Evolutionary conservation across 2,888 invertebrate species (phyloP), one percentile per base, ranked within the genome.

Genomic region (Apodemia zela): DNA sequence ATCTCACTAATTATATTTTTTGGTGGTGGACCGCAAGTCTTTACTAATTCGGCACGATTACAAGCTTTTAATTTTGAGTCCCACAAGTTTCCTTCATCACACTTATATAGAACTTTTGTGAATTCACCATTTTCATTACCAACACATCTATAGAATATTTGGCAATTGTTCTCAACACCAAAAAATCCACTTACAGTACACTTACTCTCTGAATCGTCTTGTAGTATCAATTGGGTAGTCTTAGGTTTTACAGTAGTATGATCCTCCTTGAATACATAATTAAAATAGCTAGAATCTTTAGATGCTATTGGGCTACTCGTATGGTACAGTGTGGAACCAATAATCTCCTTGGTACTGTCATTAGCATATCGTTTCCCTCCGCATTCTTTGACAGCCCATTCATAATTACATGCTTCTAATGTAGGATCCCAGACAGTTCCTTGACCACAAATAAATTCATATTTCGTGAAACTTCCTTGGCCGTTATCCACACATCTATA

Each of bases 101-200:
- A 94, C 21, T 81, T 77, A 76, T 93, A 94, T 64, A 93, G 92
- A 70, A 93, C 93, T 72, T 89, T 92, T 0, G 80, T 92, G 67
- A 80, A 92, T 17, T 85, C 82, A 59, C 85, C 86, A 65, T 80
- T 81, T 29, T 88, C 89, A 68, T 89, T 87, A 67, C 87, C 83
- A 0, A 95, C 94, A 75, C 95, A 95, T 71, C 95, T 89, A 71
- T 94, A 94, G 81, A 95, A 96, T 77, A 94, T 95, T 67, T 88
- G 92, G 72, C 95, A 95, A 72, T 95, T 90, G 25, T 82, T 72
- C 65, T 65, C 59, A 71, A 81, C 82, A 73, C 93, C 93, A 73
- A 93, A 93, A 75, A 94, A 96, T 45, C 95, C 95, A 78, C 93
- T 94, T 45, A 62, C 64, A 58, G 68, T 68, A 66, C 86, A 86